Base-by-base conservation (phyloP, 1,140 invertebrate species). In the Plutomurus gul region DNA sequence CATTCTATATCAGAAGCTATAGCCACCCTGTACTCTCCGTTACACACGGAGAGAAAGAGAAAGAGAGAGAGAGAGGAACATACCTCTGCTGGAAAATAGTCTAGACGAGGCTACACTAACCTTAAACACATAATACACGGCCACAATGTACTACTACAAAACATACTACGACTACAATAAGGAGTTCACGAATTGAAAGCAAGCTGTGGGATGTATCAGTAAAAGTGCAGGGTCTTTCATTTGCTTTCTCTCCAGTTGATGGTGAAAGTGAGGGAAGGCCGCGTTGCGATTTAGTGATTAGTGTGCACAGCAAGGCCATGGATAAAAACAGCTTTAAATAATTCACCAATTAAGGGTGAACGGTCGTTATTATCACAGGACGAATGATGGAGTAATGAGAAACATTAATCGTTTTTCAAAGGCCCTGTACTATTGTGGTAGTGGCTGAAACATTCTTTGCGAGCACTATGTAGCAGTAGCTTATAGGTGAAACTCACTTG, bases 341-440 rank as follows among this genome's bases (percentile, higher is more conserved):
- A 30, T 65, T 65, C 56, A 33, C 56, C 56, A 65, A 65, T 65
- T 65, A 65, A 65, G 27, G 36, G 56, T 27, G 11, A 65, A 65
- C 27, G n/a, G 7, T 4, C 25, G 27, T 33, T 65, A 33, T 36
- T 65, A 33, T 33, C 25, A 30, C 18, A 18, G 3, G 5, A 16
- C 16, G 27, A 4, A n/a, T 18, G 16, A 65, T 10, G 39, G n/a
- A 43, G 39, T 43, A n/a, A 43, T n/a, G 7, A 65, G 30, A 65
- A 33, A 65, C 56, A 16, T 60, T 27, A 47, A 47, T 8, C 18
- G 16, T n/a, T 47, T 10, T 60, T 27, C 27, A n/a, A 13, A n/a
- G 4, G 13, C 10, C 27, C 27, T 7, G 10, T 25, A 51, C 4
- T 1, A 47, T 51, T 7, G 4, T 6, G 25, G 18, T 10, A 22